These are phyloP conservation scores for Temnothorax unifasciatus DNA, from an alignment of 2,888 invertebrate genomes.

Conservation along the genomic window DNA sequence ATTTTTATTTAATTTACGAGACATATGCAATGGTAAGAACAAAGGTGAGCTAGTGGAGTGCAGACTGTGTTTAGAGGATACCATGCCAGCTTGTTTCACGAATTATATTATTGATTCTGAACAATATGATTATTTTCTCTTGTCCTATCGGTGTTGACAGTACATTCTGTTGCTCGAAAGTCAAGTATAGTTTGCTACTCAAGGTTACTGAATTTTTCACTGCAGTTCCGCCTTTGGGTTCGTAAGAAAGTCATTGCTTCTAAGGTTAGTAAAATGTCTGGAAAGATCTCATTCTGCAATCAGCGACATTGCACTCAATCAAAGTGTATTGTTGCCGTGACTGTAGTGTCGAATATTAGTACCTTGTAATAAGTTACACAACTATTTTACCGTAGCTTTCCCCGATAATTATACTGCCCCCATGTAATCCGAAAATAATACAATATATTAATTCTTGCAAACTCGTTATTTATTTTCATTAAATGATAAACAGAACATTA, in stretches of 20 bases:
- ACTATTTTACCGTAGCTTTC: constrained; percentile 65
- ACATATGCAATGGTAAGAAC: constrained; percentile 83
- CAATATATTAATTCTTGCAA: constrained; percentile 76
- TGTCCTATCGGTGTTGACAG: constrained; percentile 82
- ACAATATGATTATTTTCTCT: constrained; percentile 83
- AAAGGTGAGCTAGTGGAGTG: constrained; percentile 86
- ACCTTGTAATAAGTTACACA: constrained; percentile 70
- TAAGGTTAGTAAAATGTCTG: constrained; percentile 23
- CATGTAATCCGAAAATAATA: constrained; percentile 75
- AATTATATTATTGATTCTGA: constrained; percentile 78
- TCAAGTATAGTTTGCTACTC: constrained; percentile 75
- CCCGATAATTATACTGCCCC: constrained; percentile 69
- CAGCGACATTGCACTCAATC: not conserved
- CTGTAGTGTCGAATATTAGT: constrained; percentile 78
- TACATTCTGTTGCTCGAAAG: constrained; percentile 82
- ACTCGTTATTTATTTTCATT: constrained; percentile 75
- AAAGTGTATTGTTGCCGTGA: constrained; percentile 55
- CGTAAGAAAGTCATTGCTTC: constrained; percentile 34
- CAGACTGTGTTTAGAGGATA: constrained; percentile 87
- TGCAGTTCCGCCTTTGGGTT: constrained; percentile 67
- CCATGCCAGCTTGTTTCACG: constrained; percentile 85
- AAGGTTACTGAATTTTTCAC: constrained; percentile 75
- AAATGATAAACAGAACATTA: constrained; percentile 76
- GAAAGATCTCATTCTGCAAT: constrained; percentile 30
- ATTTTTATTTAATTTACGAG: constrained; percentile 82